Percentiles rank a stretch among this genome's conserved stretches.
phyloP scores from a whole-genome alignment of 2,113 vertebrate genomes.

The Fulica atra region DNA sequence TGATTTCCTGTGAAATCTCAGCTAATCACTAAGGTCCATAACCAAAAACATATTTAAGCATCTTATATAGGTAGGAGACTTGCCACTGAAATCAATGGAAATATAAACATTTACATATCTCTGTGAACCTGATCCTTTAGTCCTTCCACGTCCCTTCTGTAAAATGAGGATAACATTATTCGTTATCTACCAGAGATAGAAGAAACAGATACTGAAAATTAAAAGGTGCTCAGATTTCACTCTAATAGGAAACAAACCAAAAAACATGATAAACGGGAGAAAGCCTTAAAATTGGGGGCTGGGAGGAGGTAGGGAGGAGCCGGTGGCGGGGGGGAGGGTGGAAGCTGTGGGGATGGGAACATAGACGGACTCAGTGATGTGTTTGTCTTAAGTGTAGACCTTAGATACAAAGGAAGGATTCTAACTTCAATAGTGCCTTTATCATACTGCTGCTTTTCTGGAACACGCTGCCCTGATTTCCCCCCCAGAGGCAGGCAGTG shows the following conservation, averaged over 20 bases:
- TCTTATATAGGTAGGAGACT: not conserved
- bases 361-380: not conserved
- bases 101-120: slow-evolving; percentile 45
- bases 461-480: not conserved
- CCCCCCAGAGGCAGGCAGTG: not conserved
- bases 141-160: not conserved
- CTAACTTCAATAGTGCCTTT: not conserved
- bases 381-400: not conserved
- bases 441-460: not conserved
- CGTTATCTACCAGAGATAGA: not conserved
- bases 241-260: not conserved
- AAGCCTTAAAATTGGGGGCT: not conserved
- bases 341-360: fast-evolving
- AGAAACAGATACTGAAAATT: not conserved
- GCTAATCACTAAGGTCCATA: slow-evolving; percentile 30
- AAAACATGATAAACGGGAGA: not conserved
- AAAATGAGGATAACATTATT: slow-evolving; percentile 23
- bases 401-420: not conserved
- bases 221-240: not conserved
- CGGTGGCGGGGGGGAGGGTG: too few relatives aligned
- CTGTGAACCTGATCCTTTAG: not conserved
- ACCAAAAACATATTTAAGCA: slow-evolving; percentile 45
- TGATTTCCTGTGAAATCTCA: slow-evolving; percentile 45
- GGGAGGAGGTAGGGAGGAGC: too few relatives aligned
- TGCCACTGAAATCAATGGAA: slow-evolving; percentile 12